Percentiles rank a stretch among this genome's conserved stretches.
Conservation (phyloP, 2,113 vertebrate genomes). For the Dolichotis patagonum region DNA sequence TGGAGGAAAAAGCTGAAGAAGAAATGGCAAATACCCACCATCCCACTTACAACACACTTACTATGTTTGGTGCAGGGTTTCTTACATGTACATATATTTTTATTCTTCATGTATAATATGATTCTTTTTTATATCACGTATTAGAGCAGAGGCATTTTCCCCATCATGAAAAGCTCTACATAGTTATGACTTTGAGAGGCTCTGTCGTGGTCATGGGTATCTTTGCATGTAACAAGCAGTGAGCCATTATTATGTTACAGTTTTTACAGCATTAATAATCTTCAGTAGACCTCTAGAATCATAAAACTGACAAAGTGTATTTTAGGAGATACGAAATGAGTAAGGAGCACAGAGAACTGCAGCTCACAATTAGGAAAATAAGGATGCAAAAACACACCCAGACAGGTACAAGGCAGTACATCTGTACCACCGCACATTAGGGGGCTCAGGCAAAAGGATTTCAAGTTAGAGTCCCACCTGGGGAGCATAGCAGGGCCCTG, state of each 20-base stretch:
- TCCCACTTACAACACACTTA: background rate
- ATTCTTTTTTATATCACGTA: background rate
- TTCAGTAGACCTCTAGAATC: background rate
- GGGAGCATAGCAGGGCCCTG: background rate
- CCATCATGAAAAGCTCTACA: background rate
- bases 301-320: background rate
- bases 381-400: background rate
- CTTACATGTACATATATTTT: background rate
- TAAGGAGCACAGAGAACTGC: background rate
- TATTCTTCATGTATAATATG: background rate
- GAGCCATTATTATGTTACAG: background rate
- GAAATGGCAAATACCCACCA: background rate
- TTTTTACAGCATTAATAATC: background rate
- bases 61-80: background rate
- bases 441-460: background rate
- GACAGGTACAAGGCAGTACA: background rate
- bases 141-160: background rate
- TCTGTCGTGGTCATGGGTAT: background rate
- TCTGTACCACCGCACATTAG: background rate
- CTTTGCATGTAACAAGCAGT: background rate
- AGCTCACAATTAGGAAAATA: background rate
- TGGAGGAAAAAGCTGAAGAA: background rate
- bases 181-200: background rate
- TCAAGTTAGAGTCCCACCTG: background rate
- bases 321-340: background rate